Evolutionary conservation across 2,113 vertebrate species (phyloP), one percentile per base, ranked within the genome.

Genomic region (Zeus faber): DNA sequence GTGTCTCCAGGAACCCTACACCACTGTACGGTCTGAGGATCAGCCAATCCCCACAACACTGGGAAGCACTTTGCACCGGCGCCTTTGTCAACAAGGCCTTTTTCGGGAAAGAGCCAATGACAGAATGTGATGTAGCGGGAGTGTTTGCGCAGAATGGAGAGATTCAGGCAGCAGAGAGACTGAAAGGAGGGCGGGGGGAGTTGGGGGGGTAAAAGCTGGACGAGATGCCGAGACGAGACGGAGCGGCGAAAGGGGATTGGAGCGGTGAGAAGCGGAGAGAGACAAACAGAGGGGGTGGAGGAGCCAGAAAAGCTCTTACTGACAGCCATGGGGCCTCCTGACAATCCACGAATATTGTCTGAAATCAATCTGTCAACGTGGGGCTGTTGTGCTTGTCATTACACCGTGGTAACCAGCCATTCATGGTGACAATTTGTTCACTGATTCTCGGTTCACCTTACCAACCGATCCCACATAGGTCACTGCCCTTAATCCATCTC

Each of bases 341-440:
- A 72, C 80, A 80, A 83, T 80, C 77, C 70, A 41, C 69, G 77
- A 80, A 90, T 84, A 84, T 74, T 63, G 47, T 74, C 58, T 64
- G 74, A 65, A 87, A 53, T 84, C 69, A 85, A 83, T 84, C 82
- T 79, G 79, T 86, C 76, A 70, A 61, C 63, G 0, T 7, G 47
- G 67, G 67, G 17, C 16, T 70, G 70, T 74, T 80, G 62, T 82
- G 66, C 40, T 71, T 77, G 74, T 80, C 82, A 76, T 54, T 74
- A 49, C 52, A 59, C 43, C 52, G 62, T 44, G 74, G 65, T 77
- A 72, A 77, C 76, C 33, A 46, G 69, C 52, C 40, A 45, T 62
- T 80, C 80, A 81, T 54, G 49, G 65, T 43, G 61, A 85, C 82
- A 81, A 80, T 82, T 85, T 84, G 79, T 80, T 65, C 81, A 72